Percentiles rank a stretch among this genome's conserved stretches.
Evolutionary conservation across 2,888 invertebrate species (phyloP).

Genomic region (Epinotia bilunana): DNA sequence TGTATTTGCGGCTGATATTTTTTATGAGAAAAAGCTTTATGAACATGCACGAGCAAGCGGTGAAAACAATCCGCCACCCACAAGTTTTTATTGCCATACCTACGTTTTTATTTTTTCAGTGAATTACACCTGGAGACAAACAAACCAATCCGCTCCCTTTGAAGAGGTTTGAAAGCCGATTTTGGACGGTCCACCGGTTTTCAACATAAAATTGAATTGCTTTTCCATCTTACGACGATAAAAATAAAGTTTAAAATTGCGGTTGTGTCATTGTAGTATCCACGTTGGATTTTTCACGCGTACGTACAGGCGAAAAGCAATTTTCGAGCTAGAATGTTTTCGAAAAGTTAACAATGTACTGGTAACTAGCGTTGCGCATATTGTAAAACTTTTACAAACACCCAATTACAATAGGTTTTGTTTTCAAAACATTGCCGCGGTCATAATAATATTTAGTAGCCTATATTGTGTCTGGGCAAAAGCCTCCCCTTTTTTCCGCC

Average conservation of each 20-base stretch:
- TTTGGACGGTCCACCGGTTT: conserved; percentile 36
- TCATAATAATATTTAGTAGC: too few relatives aligned
- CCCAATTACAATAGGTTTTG: background rate
- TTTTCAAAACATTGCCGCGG: background rate
- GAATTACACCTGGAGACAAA: conserved; percentile 30
- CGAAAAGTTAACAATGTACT: conserved; percentile 21
- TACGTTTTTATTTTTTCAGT: conserved; percentile 25
- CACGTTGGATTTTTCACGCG: conserved; percentile 11
- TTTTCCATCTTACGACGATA: background rate
- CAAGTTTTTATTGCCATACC: conserved; percentile 29
- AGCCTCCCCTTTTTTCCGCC: too few relatives aligned
- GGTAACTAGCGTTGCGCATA: conserved; percentile 13
- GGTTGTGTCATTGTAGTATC: background rate
- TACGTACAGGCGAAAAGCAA: conserved; percentile 28
- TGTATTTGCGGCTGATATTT: conserved; percentile 32
- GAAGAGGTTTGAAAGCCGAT: conserved; percentile 34
- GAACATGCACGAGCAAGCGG: conserved; percentile 1
- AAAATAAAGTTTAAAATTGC: conserved; percentile 9
- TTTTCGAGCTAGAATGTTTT: conserved; percentile 29
- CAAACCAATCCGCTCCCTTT: conserved; percentile 35
- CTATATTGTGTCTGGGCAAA: too few relatives aligned
- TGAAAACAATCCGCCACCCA: conserved; percentile 31
- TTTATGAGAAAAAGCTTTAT: conserved; percentile 31
- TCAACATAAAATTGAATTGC: conserved; percentile 23
- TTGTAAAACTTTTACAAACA: conserved; percentile 5